A percentile compares a stretch with the other conserved stretches of the same genome.
Conservation (phyloP, 2,113 vertebrate species). For the Vulpes ferrilata region DNA sequence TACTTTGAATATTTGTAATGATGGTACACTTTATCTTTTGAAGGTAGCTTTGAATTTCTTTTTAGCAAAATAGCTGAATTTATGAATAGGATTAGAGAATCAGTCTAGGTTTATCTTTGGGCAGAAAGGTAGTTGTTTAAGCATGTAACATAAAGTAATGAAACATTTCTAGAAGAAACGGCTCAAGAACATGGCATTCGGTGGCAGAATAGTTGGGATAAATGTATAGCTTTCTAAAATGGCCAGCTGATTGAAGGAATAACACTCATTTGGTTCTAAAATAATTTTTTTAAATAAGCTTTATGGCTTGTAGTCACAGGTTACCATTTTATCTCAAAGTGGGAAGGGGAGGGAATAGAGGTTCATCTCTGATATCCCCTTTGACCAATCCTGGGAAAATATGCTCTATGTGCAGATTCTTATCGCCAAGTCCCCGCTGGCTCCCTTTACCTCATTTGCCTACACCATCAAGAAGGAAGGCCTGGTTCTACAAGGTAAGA, state of each 20-base stretch:
- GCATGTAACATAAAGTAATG: conserved; percentile 3
- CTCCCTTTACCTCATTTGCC: conserved; percentile 88
- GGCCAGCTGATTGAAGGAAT: background rate
- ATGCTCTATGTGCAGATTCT: conserved; percentile 88
- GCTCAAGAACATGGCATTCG: conserved; percentile 20
- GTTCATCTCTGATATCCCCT: background rate
- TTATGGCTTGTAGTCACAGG: background rate
- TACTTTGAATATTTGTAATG: conserved; percentile 25
- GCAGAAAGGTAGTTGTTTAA: conserved; percentile 39
- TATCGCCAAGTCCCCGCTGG: conserved; percentile 92
- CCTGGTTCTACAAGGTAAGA: conserved; percentile 91
- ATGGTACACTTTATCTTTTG: conserved; percentile 38
- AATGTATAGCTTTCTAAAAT: background rate
- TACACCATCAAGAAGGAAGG: conserved; percentile 90
- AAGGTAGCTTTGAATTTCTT: conserved; percentile 22
- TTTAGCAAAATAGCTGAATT: background rate
- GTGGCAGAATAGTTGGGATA: background rate
- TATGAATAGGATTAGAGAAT: conserved; percentile 48
- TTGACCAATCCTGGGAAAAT: conserved; percentile 58
- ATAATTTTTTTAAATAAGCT: background rate
- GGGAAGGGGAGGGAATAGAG: background rate
- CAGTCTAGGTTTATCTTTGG: background rate
- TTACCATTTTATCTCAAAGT: background rate
- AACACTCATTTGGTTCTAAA: conserved; percentile 12
- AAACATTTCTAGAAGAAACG: conserved; percentile 47